These are phyloP conservation scores for Bembecia ichneumoniformis DNA, from an alignment of 2,888 invertebrate genomes.

Conservation along the genomic window DNA sequence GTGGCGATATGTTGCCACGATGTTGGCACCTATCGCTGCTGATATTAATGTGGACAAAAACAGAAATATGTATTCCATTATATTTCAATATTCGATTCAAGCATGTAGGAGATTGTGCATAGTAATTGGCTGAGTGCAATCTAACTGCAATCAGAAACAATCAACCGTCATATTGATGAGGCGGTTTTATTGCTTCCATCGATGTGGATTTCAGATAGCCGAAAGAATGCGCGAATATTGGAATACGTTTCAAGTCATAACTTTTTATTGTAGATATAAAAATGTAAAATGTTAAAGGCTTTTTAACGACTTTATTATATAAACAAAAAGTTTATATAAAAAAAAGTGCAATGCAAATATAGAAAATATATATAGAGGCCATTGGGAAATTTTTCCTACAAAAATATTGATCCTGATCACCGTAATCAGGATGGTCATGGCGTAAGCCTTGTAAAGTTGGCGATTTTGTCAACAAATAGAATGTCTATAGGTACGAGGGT, in stretches of 20 bases:
- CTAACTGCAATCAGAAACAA: slow-evolving; percentile 39
- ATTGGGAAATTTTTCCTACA: too few species aligned
- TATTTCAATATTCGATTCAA: not conserved
- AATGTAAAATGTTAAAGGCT: not conserved
- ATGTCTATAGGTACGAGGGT: too few species aligned
- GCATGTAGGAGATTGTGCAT: slow-evolving; percentile 2
- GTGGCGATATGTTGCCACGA: slow-evolving; percentile 15
- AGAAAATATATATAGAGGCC: too few species aligned
- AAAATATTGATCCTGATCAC: too few species aligned
- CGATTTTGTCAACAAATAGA: too few species aligned
- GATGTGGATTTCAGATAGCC: slow-evolving; percentile 45
- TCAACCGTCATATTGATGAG: slow-evolving; percentile 35
- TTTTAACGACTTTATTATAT: too few species aligned
- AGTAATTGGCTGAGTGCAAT: slow-evolving; percentile 20
- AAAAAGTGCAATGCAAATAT: too few species aligned
- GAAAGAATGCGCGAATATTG: slow-evolving; percentile 3
- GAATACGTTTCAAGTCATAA: slow-evolving; percentile 1
- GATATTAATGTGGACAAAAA: slow-evolving; percentile 4
- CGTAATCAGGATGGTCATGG: too few species aligned
- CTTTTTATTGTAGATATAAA: not conserved
- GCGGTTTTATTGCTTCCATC: slow-evolving; percentile 40
- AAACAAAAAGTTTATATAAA: too few species aligned
- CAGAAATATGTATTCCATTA: not conserved
- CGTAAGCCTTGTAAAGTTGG: too few species aligned
- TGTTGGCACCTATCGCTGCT: slow-evolving; percentile 2